A percentile compares a stretch with the other conserved stretches of the same genome.
phyloP scores from a whole-genome alignment of 2,888 invertebrate genomes.

The Plusia festucae region DNA sequence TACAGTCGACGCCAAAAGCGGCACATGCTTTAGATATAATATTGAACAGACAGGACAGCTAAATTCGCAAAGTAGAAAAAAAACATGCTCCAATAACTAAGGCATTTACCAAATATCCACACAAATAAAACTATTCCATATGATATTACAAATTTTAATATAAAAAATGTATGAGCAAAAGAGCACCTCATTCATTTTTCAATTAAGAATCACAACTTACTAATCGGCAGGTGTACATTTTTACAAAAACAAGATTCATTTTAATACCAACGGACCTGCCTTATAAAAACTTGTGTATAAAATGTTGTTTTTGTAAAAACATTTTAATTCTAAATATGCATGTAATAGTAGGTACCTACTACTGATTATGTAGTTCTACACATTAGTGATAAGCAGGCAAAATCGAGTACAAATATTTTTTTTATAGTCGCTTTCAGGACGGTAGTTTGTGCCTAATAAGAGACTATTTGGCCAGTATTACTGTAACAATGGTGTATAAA shows the following conservation, averaged over 20 bases:
- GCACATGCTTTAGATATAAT: too few relatives aligned
- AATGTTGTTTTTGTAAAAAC: conserved; percentile 50
- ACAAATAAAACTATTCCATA: conserved; percentile 48
- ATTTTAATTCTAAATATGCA: conserved; percentile 37
- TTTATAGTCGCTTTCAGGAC: conserved; percentile 50
- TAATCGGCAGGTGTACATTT: conserved; percentile 50
- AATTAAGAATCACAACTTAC: conserved; percentile 56
- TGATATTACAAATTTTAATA: conserved; percentile 64
- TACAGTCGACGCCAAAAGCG: too few relatives aligned
- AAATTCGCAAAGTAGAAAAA: too few relatives aligned
- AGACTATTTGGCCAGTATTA: conserved; percentile 41
- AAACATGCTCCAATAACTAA: too few relatives aligned
- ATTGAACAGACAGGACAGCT: too few relatives aligned
- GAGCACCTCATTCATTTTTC: conserved; percentile 80
- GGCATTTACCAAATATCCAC: too few relatives aligned
- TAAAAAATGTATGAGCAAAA: conserved; percentile 79
- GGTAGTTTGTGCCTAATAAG: conserved; percentile 42
- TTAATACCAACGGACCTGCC: conserved; percentile 29
- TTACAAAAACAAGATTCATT: conserved; percentile 48
- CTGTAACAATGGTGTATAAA: conserved; percentile 18
- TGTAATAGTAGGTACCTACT: conserved; percentile 24
- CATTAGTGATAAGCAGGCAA: conserved; percentile 42
- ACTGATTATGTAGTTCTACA: conserved; percentile 53
- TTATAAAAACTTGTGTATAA: conserved; percentile 21
- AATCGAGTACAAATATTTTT: conserved; percentile 39